Evolutionary conservation across 2,797 vertebrate species (phyloP), one percentile per base, ranked within the genome.

Genomic region (Poeciliopsis turneri): DNA sequence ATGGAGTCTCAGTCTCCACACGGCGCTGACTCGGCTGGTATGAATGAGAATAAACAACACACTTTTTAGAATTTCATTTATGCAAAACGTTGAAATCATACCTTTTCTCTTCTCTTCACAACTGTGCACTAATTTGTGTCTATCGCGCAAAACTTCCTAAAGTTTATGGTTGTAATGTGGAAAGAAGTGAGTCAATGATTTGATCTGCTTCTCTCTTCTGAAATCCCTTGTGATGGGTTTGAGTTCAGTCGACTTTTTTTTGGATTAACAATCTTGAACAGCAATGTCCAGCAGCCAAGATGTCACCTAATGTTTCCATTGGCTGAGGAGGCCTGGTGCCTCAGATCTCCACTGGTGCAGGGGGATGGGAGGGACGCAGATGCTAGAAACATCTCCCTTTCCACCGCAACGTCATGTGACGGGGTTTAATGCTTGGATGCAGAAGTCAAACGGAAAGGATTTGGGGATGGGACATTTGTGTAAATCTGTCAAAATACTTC

Each of bases 401-500:
- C 91, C 91, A 88, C 89, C 89, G 85, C 91, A 88, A 93, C 90
- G 84, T 89, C 93, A 94, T 92, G 90, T 93, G 94, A 93, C 92
- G 92, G 89, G 93, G 88, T 91, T 93, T 92, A 93, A 92, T 92
- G 92, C 91, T 92, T 80, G 83, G 89, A 89, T 92, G 90, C 93
- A 84, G 84, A 91, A 94, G 91, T 86, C 92, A 94, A 93, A 90
- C 87, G 88, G 90, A 88, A 83, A 89, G 92, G 93, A 92, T 95
- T 94, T 93, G 85, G 85, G 87, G 87, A 92, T 43, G 84, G 90
- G 89, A 90, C 92, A 78, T 90, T 92, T 94, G 90, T 93, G 92
- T 88, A 91, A 92, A 94, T 94, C 92, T 94, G 93, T 94, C 92
- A 93, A 94, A 94, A 93, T 94, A 93, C 92, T 95, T 94, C 92